Base-by-base conservation (phyloP, 2,113 vertebrate genomes). In the Halichoerus grypus region DNA sequence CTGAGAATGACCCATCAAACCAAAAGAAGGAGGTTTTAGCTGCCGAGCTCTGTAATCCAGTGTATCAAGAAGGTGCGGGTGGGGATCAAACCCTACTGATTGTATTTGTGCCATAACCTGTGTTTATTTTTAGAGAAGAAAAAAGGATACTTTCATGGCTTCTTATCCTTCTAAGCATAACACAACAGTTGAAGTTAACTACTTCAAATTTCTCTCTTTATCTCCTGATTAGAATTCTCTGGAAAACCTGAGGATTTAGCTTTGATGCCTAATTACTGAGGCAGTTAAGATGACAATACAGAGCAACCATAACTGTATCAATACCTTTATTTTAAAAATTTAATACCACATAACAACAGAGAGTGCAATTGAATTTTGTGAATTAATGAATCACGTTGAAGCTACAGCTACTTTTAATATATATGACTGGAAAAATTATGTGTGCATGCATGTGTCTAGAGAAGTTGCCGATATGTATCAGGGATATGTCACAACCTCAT, bases 61-160 rank as follows among this genome's bases (percentile, higher is more conserved):
- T 42, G 5, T 13, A 11, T 9, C 12, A 26, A 46, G 36, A 74
- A 87, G 15, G 49, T 39, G 13, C 31, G 9, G 10, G 21, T 24
- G 12, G 10, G 51, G 12, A 12, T 33, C 57, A 22, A 88, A 46
- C 7, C 1, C 0, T 7, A 11, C 1, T 36, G 18, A 26, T 3
- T 21, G 22, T 6, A 15, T 69, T 46, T 55, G 42, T 42, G 10
- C 39, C 46, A 21, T 9, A 89, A 55, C 15, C 55, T n/a, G 74
- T 42, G 1, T 49, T 83, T 85, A 22, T 19, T 97, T 87, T 83
- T 72, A 69, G 79, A 76, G 81, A 83, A 93, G 71, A 6, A 14
- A 42, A 98, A 96, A 96, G 3, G 90, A 76, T 93, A 95, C 42
- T 89, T 93, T 97, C 97, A 97, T 95, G 97, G 96, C 97, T 97